These are phyloP conservation scores for Heteronetta atricapilla DNA, from an alignment of 2,113 vertebrate genomes.

Conservation along the genomic window DNA sequence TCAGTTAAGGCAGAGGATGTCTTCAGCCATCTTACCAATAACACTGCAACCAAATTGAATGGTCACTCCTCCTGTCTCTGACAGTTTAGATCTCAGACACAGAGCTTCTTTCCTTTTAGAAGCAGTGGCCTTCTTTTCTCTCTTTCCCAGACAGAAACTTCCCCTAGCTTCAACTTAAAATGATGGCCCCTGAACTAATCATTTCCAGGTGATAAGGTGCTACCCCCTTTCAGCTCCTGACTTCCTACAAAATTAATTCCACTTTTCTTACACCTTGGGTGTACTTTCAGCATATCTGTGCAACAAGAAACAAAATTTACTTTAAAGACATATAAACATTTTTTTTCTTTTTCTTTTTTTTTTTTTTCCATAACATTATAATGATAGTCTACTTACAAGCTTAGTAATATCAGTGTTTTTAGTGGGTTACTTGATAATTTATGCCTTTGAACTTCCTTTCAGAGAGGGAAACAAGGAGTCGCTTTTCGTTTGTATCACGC, in stretches of 20 bases:
- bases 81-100: background rate
- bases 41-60: background rate
- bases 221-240: background rate
- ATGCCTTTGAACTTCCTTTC: background rate
- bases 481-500: background rate
- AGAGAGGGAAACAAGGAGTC: background rate
- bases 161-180: background rate
- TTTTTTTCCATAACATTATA: background rate
- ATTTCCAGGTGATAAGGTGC: background rate
- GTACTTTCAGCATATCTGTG: background rate
- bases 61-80: background rate
- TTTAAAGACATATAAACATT: background rate
- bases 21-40: background rate
- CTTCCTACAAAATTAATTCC: background rate
- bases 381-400: fast-evolving
- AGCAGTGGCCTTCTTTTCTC: background rate
- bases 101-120: background rate
- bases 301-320: background rate
- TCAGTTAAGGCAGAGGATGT: background rate
- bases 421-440: background rate
- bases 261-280: background rate
- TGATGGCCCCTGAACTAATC: background rate
- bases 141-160: background rate
- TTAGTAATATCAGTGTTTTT: background rate
- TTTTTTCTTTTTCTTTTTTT: background rate